Evolutionary conservation across 1,140 invertebrate species (phyloP).

Genomic region (Musca domestica): DNA sequence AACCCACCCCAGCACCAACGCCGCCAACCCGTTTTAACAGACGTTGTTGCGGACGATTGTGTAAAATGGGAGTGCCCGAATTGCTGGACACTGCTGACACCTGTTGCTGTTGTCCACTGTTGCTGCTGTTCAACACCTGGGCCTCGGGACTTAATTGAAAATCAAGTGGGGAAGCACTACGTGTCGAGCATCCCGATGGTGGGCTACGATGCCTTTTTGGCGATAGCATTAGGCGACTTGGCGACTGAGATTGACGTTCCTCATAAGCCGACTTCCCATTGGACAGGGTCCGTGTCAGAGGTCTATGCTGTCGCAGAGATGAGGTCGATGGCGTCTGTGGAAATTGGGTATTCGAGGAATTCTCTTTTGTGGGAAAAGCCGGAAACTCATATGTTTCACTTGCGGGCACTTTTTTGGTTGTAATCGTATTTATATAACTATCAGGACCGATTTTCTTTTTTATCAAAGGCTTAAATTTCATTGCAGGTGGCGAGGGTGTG

Average conservation of each 20-base stretch:
- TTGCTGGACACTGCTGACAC: slow-evolving; percentile 23
- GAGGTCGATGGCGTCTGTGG: slow-evolving; percentile 28
- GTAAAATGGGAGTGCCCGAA: slow-evolving; percentile 40
- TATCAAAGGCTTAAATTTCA: slow-evolving; percentile 58
- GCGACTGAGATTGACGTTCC: slow-evolving; percentile 25
- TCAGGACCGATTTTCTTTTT: slow-evolving; percentile 66
- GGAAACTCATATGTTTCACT: slow-evolving; percentile 59
- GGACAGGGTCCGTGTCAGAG: slow-evolving; percentile 47
- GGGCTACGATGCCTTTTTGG: slow-evolving; percentile 47
- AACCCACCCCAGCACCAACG: slow-evolving; percentile 35
- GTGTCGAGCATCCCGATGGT: slow-evolving; percentile 50
- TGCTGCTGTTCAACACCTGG: slow-evolving; percentile 29
- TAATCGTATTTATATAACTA: slow-evolving; percentile 66
- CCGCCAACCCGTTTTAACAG: slow-evolving; percentile 59
- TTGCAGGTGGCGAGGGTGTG: slow-evolving; percentile 29
- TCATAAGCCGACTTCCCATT: slow-evolving; percentile 40
- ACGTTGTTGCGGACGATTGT: slow-evolving; percentile 59
- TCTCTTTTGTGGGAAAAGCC: slow-evolving; percentile 51
- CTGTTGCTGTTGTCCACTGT: slow-evolving; percentile 24
- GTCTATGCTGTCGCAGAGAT: slow-evolving; percentile 47
- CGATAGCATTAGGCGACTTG: slow-evolving; percentile 41
- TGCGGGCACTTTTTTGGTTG: slow-evolving; percentile 57
- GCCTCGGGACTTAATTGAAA: slow-evolving; percentile 42
- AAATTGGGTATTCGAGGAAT: slow-evolving; percentile 30
- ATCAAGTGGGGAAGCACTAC: slow-evolving; percentile 49